These are phyloP conservation scores for Haliclystus octoradiatus DNA, from an alignment of 30 jellyfish, hydroid and myxozoan species.

Conservation along the genomic window DNA sequence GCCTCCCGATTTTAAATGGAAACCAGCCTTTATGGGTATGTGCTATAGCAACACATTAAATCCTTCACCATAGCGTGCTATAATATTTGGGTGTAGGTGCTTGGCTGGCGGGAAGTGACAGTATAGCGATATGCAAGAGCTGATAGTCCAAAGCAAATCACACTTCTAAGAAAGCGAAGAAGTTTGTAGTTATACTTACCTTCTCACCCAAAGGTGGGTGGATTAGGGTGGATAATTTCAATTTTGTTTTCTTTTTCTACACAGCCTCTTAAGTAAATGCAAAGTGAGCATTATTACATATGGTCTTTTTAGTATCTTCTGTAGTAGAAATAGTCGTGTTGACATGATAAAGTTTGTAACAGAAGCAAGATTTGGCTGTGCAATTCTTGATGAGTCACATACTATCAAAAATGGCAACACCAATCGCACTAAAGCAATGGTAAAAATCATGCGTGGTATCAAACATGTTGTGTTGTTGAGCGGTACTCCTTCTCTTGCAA, in stretches of 20 bases:
- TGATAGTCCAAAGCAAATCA: too few relatives aligned
- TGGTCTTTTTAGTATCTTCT: slow-evolving; percentile 41
- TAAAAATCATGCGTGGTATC: slow-evolving; percentile 18
- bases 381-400: slow-evolving; percentile 82
- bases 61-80: too few relatives aligned
- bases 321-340: slow-evolving; percentile 10
- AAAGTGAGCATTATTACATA: slow-evolving; percentile 52
- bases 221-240: too few relatives aligned
- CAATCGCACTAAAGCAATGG: slow-evolving; percentile 32
- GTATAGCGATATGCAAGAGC: too few relatives aligned
- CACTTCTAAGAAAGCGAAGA: too few relatives aligned
- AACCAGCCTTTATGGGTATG: too few relatives aligned
- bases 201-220: too few relatives aligned
- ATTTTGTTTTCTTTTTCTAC: not conserved
- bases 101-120: too few relatives aligned
- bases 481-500: slow-evolving; percentile 87
- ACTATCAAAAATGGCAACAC: slow-evolving; percentile 31
- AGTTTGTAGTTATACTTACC: too few relatives aligned
- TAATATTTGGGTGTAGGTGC: too few relatives aligned
- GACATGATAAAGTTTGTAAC: slow-evolving; percentile 5
- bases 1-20: too few relatives aligned
- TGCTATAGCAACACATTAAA: too few relatives aligned
- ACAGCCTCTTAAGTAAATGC: slow-evolving; percentile 30
- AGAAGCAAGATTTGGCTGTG: slow-evolving; percentile 53
- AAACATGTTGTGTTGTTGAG: slow-evolving; percentile 41